A percentile compares a stretch with the other conserved stretches of the same genome.
These are phyloP conservation scores for Pinna nobilis DNA, from an alignment of 1,140 invertebrate genomes.

Conservation along the genomic window DNA sequence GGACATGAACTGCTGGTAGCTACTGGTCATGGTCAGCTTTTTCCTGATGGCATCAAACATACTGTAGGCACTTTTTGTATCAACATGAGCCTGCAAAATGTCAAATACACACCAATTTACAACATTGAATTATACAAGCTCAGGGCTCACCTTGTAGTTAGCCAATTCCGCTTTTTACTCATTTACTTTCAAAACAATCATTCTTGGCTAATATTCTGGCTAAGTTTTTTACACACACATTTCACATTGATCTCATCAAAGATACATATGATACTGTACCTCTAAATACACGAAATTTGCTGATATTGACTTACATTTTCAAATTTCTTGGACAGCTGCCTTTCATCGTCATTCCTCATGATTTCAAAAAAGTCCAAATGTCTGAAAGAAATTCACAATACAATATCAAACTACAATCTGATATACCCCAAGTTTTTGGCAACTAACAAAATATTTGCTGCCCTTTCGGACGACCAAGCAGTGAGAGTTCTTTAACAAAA, in stretches of 20 bases:
- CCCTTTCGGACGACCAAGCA: too few species aligned
- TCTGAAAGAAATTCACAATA: slow-evolving; percentile 71
- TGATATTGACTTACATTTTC: slow-evolving; percentile 81
- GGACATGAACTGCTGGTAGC: slow-evolving; percentile 94
- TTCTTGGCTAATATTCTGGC: too few species aligned
- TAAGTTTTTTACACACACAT: too few species aligned
- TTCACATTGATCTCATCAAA: too few species aligned
- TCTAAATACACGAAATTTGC: too few species aligned
- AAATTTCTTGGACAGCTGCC: slow-evolving; percentile 92
- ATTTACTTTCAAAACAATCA: too few species aligned
- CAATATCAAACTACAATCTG: not conserved
- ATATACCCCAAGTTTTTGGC: not conserved
- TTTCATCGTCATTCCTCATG: slow-evolving; percentile 97
- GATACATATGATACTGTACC: too few species aligned
- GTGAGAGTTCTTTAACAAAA: too few species aligned
- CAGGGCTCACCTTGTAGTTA: too few species aligned
- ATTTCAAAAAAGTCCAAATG: slow-evolving; percentile 98
- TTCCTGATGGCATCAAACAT: slow-evolving; percentile 96
- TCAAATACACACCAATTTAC: not conserved
- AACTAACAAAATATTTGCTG: too few species aligned
- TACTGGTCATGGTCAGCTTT: slow-evolving; percentile 93
- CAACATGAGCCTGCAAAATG: slow-evolving; percentile 82
- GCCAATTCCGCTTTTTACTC: too few species aligned
- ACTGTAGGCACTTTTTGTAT: slow-evolving; percentile 92
- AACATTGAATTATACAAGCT: not conserved